phyloP scores from a whole-genome alignment of 2,113 vertebrate genomes.

The Gadus chalcogrammus region DNA sequence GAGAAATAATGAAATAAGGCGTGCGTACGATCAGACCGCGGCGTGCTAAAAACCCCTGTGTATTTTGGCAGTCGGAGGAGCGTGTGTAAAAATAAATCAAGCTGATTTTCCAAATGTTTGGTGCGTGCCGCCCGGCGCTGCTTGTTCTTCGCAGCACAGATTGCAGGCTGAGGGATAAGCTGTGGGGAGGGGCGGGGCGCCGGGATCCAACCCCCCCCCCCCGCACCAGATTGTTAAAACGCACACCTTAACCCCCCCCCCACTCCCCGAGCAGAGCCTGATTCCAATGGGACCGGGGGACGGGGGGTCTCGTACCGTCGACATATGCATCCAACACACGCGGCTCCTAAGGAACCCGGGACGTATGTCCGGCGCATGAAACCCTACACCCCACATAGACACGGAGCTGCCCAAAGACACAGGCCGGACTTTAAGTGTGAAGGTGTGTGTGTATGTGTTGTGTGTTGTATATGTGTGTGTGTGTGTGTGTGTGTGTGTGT shows the following conservation, averaged over 20 bases:
- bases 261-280: neutral
- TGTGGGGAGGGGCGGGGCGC: slow-evolving; percentile 70
- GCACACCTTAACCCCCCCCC: slow-evolving; percentile 72
- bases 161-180: slow-evolving; percentile 75
- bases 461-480: too few species aligned
- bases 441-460: too few species aligned
- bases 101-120: slow-evolving; percentile 84
- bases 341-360: too few species aligned
- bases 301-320: slow-evolving; percentile 20
- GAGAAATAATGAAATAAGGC: slow-evolving; percentile 65
- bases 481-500: too few species aligned
- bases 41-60: slow-evolving; percentile 80
- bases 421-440: too few species aligned
- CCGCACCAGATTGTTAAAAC: slow-evolving; percentile 74
- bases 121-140: slow-evolving; percentile 69
- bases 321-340: too few species aligned
- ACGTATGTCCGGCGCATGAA: too few species aligned
- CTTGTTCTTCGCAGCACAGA: slow-evolving; percentile 78
- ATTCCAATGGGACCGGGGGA: slow-evolving; percentile 10
- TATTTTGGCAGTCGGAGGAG: slow-evolving; percentile 74
- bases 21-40: slow-evolving; percentile 69
- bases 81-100: slow-evolving; percentile 83
- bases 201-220: slow-evolving; percentile 63
- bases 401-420: too few species aligned
- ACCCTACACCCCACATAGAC: too few species aligned